Conservation (phyloP, 2,888 invertebrate genomes). For the Rotaria sp. region DNA sequence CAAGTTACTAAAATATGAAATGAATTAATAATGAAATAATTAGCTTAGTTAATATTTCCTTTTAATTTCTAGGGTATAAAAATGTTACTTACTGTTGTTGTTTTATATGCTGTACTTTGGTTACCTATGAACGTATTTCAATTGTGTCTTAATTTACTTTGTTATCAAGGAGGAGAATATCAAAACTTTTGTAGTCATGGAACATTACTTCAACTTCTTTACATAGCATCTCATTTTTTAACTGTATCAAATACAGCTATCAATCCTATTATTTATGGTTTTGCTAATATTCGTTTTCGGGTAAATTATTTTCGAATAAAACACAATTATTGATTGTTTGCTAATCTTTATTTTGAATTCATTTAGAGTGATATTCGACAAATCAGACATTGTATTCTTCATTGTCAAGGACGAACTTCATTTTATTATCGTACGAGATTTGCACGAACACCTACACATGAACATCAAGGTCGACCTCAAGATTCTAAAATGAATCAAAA, state of each 20-base stretch:
- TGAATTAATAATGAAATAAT: no score
- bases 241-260: slow-evolving; percentile 26
- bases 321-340: neutral
- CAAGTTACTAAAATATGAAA: no score
- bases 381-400: neutral
- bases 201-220: neutral
- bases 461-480: neutral
- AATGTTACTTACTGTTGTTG: neutral
- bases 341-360: neutral
- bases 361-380: slow-evolving; percentile 6
- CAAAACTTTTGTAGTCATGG: neutral
- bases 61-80: neutral
- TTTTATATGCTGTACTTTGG: slow-evolving; percentile 18
- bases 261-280: slow-evolving; percentile 29
- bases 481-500: neutral
- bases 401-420: neutral
- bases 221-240: slow-evolving; percentile 6
- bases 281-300: slow-evolving; percentile 16
- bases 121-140: slow-evolving; percentile 8
- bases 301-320: neutral
- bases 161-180: neutral
- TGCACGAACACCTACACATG: neutral
- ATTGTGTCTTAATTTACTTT: neutral
- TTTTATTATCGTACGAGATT: no score
- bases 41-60: no score